Evolutionary conservation across 2,797 vertebrate species (phyloP).

Genomic region (Percopsis omiscomaycus): DNA sequence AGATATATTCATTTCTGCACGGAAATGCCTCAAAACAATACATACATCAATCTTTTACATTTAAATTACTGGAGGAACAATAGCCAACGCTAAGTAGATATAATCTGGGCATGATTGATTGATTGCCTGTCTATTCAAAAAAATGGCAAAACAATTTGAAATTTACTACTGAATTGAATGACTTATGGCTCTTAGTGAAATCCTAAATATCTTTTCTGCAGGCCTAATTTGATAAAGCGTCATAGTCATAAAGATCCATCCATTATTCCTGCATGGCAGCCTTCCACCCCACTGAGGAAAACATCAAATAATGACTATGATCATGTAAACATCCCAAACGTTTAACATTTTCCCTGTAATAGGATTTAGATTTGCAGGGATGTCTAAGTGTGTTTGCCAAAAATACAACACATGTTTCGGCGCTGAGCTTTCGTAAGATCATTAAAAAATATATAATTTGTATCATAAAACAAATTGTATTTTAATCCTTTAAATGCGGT

Average conservation of each 20-base stretch:
- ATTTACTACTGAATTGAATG: neutral
- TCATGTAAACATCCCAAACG: too few relatives aligned
- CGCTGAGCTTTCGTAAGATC: too few relatives aligned
- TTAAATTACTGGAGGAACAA: conserved; percentile 34
- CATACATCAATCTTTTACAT: conserved; percentile 44
- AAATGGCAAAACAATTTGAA: conserved; percentile 7
- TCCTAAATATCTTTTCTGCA: neutral
- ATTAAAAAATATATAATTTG: too few relatives aligned
- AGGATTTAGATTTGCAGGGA: too few relatives aligned
- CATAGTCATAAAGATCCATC: neutral
- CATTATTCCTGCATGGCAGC: too few relatives aligned
- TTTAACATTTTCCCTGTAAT: too few relatives aligned
- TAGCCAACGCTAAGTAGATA: conserved; percentile 17
- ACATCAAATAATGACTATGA: too few relatives aligned
- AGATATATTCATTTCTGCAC: conserved; percentile 30
- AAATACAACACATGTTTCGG: too few relatives aligned
- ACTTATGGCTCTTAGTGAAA: neutral
- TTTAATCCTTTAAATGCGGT: too few relatives aligned
- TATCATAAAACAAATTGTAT: too few relatives aligned
- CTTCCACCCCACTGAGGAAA: too few relatives aligned
- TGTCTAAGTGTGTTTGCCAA: too few relatives aligned
- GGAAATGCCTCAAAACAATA: conserved; percentile 14
- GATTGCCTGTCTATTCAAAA: neutral
- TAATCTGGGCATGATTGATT: conserved; percentile 20
- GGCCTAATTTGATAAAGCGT: neutral